Conservation (phyloP, 2,113 vertebrate species). For the Gallinago paraguaiae region DNA sequence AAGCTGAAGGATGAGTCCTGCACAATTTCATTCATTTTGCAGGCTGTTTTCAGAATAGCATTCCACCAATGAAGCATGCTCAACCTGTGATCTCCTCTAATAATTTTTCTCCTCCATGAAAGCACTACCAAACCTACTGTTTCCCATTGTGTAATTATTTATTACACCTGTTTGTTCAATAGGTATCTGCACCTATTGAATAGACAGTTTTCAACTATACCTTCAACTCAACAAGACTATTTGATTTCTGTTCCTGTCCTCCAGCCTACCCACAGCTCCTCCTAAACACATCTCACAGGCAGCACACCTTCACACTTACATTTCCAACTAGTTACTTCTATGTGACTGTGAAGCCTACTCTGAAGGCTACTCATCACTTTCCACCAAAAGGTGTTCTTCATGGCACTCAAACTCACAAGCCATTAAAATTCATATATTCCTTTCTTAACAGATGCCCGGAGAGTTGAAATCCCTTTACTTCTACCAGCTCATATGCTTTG, state of each 20-base stretch:
- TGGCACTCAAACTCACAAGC: background rate
- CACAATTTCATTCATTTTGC: background rate
- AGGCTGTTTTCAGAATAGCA: background rate
- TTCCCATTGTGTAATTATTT: background rate
- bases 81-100: background rate
- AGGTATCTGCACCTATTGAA: background rate
- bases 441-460: background rate
- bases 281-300: background rate
- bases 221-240: background rate
- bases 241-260: background rate
- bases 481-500: background rate
- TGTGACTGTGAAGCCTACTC: background rate
- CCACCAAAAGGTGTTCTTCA: fast-evolving
- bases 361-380: background rate
- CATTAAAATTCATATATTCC: background rate
- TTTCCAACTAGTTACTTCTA: background rate
- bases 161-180: background rate
- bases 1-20: background rate
- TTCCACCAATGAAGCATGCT: background rate
- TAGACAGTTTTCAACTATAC: background rate
- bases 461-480: background rate
- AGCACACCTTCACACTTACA: fast-evolving
- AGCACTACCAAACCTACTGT: background rate
- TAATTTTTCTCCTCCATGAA: background rate
- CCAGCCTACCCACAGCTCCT: background rate